These are phyloP conservation scores for Bathynomus jamesi DNA, from an alignment of 1,140 invertebrate genomes.

Conservation along the genomic window DNA sequence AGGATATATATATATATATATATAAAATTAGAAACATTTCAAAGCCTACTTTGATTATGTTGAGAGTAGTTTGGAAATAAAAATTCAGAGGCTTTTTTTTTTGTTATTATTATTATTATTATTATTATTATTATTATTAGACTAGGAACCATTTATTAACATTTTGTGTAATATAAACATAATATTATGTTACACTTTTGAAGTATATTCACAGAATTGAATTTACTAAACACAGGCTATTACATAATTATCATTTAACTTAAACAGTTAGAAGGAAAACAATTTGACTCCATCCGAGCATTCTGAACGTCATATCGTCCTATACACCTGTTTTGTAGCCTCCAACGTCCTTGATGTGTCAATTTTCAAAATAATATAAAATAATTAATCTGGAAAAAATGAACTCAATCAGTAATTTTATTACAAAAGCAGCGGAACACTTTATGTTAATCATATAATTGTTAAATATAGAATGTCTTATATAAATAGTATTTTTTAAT, in stretches of 20 bases:
- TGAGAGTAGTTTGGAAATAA: neutral
- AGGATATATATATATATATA: neutral
- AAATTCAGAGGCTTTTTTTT: neutral
- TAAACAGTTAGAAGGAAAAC: neutral
- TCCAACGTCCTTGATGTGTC: neutral
- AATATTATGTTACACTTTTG: neutral
- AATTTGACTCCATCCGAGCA: neutral
- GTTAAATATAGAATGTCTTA: neutral
- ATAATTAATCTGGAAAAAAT: neutral
- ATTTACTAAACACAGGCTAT: neutral
- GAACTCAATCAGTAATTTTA: neutral
- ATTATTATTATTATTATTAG: neutral
- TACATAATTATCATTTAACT: neutral
- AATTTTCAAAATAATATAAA: neutral
- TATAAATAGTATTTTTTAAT: no score
- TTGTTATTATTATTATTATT: constrained; percentile 1
- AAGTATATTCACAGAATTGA: neutral
- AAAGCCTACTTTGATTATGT: neutral
- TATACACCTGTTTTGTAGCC: neutral
- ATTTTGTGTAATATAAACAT: neutral
- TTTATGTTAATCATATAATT: neutral
- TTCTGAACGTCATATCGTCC: neutral
- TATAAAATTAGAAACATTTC: neutral
- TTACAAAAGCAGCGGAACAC: no score
- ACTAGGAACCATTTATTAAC: neutral